phyloP scores from a whole-genome alignment of 2,113 vertebrate genomes.

The Octodon degus region DNA sequence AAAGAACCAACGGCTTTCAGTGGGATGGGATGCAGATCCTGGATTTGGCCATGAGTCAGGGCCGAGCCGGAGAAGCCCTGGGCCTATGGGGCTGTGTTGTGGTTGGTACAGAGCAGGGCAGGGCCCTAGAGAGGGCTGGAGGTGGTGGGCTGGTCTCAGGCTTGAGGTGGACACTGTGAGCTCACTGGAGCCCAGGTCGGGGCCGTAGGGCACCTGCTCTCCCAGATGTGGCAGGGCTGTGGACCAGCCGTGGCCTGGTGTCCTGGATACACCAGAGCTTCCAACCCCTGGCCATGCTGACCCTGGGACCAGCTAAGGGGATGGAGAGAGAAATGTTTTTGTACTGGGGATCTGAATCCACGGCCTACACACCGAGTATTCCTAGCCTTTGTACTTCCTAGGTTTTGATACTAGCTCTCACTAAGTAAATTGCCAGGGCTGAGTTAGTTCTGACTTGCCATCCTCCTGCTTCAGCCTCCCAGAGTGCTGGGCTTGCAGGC shows the following conservation, averaged over 20 bases:
- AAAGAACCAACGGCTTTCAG: not conserved
- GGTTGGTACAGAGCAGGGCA: not conserved
- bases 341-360: not conserved
- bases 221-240: not conserved
- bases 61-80: accelerated
- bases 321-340: accelerated
- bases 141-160: accelerated
- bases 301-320: not conserved
- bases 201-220: not conserved
- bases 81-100: not conserved
- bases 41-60: not conserved
- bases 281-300: not conserved
- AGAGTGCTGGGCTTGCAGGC: not conserved
- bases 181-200: not conserved
- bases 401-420: not conserved
- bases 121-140: not conserved
- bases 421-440: not conserved
- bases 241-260: not conserved
- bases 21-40: not conserved
- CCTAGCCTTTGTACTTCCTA: not conserved
- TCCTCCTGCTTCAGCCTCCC: not conserved
- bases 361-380: not conserved
- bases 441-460: not conserved
- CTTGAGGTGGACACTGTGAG: not conserved
- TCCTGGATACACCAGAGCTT: accelerated